These are phyloP conservation scores for Xenopus tropicalis DNA, from an alignment of 2,113 vertebrate genomes.

Conservation along the genomic window DNA sequence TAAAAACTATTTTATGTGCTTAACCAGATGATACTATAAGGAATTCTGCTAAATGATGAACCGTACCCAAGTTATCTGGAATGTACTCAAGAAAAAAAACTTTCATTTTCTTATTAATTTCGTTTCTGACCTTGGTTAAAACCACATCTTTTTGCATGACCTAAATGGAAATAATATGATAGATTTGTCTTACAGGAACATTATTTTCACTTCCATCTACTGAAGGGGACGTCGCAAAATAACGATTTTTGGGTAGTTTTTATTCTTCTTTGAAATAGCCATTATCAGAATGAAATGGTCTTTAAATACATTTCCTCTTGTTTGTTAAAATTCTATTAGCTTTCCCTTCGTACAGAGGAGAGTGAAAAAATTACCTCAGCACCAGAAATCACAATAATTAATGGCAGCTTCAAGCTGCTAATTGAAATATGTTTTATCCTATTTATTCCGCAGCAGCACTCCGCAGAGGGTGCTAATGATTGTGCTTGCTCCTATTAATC, in stretches of 20 bases:
- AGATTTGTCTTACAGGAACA: too few species aligned
- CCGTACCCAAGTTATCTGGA: too few species aligned
- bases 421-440: constrained; percentile 8
- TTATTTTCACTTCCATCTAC: too few species aligned
- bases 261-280: constrained; percentile 6
- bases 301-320: constrained; percentile 30
- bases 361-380: constrained; percentile 5
- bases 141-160: too few species aligned
- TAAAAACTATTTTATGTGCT: too few species aligned
- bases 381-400: background rate
- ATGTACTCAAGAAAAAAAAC: too few species aligned
- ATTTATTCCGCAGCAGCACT: constrained; percentile 12
- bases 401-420: constrained; percentile 5
- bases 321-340: constrained; percentile 30
- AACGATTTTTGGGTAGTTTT: background rate
- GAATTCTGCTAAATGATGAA: too few species aligned
- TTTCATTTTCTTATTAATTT: too few species aligned
- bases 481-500: constrained; percentile 26
- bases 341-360: constrained; percentile 10
- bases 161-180: too few species aligned
- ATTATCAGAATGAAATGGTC: constrained; percentile 29
- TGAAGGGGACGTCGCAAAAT: background rate
- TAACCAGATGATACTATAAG: too few species aligned
- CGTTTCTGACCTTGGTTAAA: too few species aligned
- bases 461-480: background rate